Conservation (phyloP, 2,113 vertebrate species). For the Eubucco bourcierii region DNA sequence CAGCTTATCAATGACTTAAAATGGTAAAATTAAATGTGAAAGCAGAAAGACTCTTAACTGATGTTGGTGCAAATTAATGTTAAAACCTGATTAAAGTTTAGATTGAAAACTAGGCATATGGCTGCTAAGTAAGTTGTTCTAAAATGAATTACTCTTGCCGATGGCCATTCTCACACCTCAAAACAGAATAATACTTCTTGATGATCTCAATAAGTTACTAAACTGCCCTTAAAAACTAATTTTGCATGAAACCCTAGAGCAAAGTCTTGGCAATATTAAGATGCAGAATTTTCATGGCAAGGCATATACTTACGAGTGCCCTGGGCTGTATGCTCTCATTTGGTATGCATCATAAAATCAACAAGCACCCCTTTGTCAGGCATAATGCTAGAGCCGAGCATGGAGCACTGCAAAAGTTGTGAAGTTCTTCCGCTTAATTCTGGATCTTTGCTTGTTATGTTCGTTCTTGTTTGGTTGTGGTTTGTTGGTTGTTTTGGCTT, state of each 20-base stretch:
- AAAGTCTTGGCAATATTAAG: conserved; percentile 78
- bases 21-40: conserved; percentile 53
- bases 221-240: conserved; percentile 85
- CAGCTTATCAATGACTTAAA: conserved; percentile 36
- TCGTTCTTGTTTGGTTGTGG: not conserved
- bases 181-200: conserved; percentile 81
- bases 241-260: conserved; percentile 81
- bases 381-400: conserved; percentile 47
- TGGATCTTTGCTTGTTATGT: not conserved
- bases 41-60: conserved; percentile 19
- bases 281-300: conserved; percentile 77
- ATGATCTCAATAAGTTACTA: conserved; percentile 85
- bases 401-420: conserved; percentile 28
- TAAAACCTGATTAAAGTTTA: conserved; percentile 78
- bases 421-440: conserved; percentile 39
- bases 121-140: conserved; percentile 71
- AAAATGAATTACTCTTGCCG: conserved; percentile 78
- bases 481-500: not conserved
- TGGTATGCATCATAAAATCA: conserved; percentile 83
- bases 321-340: conserved; percentile 77
- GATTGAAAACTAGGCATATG: conserved; percentile 70
- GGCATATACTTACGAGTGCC: conserved; percentile 74
- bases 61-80: conserved; percentile 61
- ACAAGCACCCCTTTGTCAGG: conserved; percentile 75
- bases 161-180: conserved; percentile 77